Evolutionary conservation across 1,140 invertebrate genomes (phyloP).

Genomic region (Micrasema longulum): DNA sequence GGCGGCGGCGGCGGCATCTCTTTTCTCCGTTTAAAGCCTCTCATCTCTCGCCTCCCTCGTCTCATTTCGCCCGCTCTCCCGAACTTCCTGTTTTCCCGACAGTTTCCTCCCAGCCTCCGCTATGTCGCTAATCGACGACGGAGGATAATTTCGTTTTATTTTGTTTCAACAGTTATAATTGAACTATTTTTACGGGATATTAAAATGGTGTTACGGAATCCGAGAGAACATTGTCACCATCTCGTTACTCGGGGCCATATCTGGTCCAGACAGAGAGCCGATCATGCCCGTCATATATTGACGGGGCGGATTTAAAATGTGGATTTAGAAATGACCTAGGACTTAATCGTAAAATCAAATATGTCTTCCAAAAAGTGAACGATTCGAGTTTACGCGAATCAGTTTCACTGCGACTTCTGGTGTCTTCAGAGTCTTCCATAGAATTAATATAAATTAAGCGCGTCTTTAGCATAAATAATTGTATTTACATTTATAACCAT

Average conservation of each 20-base stretch:
- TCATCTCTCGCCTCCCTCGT: constrained; percentile 55
- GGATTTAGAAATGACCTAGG: constrained; percentile 28
- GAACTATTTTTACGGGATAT: no score
- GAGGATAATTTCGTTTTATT: constrained; percentile 43
- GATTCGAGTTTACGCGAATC: constrained; percentile 43
- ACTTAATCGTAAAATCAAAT: constrained; percentile 58
- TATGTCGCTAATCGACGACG: constrained; percentile 50
- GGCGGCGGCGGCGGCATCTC: not conserved
- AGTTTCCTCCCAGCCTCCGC: constrained; percentile 50
- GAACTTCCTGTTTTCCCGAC: constrained; percentile 59
- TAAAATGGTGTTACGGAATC: no score
- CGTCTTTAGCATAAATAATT: not conserved
- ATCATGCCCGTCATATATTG: constrained; percentile 17
- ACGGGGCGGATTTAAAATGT: constrained; percentile 11
- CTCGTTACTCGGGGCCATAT: not conserved
- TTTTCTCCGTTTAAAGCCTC: constrained; percentile 23
- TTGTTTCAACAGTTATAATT: not conserved
- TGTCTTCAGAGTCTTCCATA: constrained; percentile 57
- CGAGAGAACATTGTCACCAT: not conserved
- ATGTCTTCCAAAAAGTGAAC: constrained; percentile 59
- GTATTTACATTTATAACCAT: constrained; percentile 12
- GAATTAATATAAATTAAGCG: constrained; percentile 34
- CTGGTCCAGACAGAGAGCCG: not conserved
- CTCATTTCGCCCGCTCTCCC: constrained; percentile 63
- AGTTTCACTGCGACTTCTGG: constrained; percentile 28